phyloP scores from a whole-genome alignment of 2,888 invertebrate genomes.

The Xestoiulus laeticollis region DNA sequence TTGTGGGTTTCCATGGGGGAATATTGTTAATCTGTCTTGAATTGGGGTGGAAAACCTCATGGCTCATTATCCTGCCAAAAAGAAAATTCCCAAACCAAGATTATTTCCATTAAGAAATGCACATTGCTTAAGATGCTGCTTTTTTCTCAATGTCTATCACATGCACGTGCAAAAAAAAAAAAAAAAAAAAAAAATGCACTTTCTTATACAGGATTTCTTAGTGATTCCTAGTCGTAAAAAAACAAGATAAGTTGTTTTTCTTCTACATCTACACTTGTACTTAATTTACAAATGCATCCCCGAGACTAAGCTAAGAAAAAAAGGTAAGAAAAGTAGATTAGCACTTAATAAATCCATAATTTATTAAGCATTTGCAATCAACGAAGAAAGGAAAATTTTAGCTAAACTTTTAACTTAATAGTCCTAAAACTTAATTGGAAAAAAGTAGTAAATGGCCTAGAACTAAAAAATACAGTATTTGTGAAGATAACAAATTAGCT shows the following conservation, averaged over 20 bases:
- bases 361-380: not conserved
- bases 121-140: too few species aligned
- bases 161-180: too few species aligned
- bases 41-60: not conserved
- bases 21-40: slow-evolving; percentile 16
- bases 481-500: too few species aligned
- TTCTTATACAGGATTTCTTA: not conserved
- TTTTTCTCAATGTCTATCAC: not conserved
- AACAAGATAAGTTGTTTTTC: slow-evolving; percentile 26
- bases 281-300: not conserved
- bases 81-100: not conserved
- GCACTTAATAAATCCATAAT: not conserved
- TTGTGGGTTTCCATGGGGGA: not conserved
- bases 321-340: not conserved
- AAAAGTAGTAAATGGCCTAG: too few species aligned
- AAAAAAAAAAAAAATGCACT: not conserved
- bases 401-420: not conserved
- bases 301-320: not conserved
- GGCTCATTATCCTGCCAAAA: not conserved
- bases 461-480: too few species aligned
- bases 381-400: not conserved
- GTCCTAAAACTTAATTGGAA: too few species aligned
- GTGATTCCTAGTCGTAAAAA: not conserved
- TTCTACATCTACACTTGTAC: too few species aligned
- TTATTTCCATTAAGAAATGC: slow-evolving; percentile 18